Base-by-base conservation (phyloP, 2,113 vertebrate species). In the Caracal caracal region DNA sequence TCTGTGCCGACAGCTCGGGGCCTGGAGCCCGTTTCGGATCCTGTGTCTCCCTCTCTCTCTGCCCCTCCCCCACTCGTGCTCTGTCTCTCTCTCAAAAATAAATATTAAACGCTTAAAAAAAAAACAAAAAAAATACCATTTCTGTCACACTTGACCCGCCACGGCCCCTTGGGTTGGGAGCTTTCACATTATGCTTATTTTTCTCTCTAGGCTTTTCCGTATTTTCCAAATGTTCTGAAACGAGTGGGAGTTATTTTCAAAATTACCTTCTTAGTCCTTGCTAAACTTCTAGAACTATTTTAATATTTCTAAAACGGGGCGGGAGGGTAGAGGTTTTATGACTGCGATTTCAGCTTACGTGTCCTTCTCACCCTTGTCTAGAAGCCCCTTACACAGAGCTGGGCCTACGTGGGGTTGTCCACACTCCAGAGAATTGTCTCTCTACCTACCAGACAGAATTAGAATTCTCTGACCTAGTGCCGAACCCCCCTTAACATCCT, bases 141-240 rank as follows among this genome's bases (percentile, higher is more conserved):
- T 24, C 2, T 5, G 19, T n/a, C 24, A 1, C 30, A 0, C 37
- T 16, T 2, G 0, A 10, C 4, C 53, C 40, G 2, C 66, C 10
- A 3, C 20, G 11, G 7, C 47, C 61, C 16, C 26, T 28, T 5
- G 47, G 7, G 16, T 6, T 19, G 10, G 24, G 26, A 61, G 51
- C 11, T 26, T 37, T 65, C 24, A 75, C 71, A 88, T 43, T 26
- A 49, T 20, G 19, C n/a, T 37, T 24, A 10, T 33, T 51, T 51
- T 66, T 37, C 49, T 40, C 35, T 63, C 76, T 10, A 1, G 40
- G 37, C 20, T 49, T 13, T 2, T 16, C 63, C 24, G 35, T 30
- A 30, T 49, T 56, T 19, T 26, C 37, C 35, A 28, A 33, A 26
- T 40, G 47, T 84, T 40, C 66, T 47, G 66, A 75, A 88, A 15